A percentile compares a stretch with the other conserved stretches of the same genome.
These are phyloP conservation scores for Otocyon megalotis DNA, from an alignment of 2,113 vertebrate genomes.

Conservation along the genomic window DNA sequence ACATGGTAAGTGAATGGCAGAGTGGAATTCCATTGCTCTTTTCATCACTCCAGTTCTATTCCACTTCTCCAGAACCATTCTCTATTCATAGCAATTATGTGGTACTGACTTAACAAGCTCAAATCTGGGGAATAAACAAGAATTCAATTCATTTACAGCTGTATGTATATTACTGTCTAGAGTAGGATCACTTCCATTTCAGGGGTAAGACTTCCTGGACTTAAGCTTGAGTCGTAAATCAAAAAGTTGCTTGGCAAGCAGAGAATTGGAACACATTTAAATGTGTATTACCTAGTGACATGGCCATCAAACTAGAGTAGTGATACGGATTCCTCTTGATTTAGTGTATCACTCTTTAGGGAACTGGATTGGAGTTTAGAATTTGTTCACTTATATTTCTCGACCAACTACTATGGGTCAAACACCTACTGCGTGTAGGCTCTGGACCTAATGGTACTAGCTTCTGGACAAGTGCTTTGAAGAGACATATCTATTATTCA, in stretches of 20 bases:
- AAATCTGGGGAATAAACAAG: neutral
- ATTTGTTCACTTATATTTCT: neutral
- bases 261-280: neutral
- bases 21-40: neutral
- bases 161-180: neutral
- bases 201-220: neutral
- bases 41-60: neutral
- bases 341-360: slow-evolving; percentile 16
- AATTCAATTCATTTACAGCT: neutral
- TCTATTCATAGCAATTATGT: neutral
- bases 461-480: neutral
- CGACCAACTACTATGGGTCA: neutral
- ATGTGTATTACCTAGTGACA: neutral
- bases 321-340: neutral
- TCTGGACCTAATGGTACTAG: neutral
- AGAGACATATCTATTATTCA: neutral
- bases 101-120: neutral
- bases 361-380: neutral
- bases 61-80: neutral
- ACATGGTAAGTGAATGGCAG: neutral
- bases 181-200: neutral
- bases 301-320: neutral
- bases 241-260: neutral
- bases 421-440: neutral
- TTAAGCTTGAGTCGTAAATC: neutral